Evolutionary conservation across 2,113 vertebrate genomes (phyloP).

Genomic region (Notarius lentiginosus): DNA sequence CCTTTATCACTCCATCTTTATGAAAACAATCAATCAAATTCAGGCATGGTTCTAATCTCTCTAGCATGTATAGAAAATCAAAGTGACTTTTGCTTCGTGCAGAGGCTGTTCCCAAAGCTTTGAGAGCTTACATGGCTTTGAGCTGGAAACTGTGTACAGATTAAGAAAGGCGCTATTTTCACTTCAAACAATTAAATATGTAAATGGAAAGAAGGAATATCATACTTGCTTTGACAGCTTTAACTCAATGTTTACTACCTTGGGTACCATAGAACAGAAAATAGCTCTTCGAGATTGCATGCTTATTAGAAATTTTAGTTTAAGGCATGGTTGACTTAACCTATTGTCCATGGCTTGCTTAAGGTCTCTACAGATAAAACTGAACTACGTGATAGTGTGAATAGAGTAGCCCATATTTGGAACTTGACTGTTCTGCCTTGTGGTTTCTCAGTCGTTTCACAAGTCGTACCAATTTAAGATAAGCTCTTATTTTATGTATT

Average conservation of each 20-base stretch:
- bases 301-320: constrained; percentile 55
- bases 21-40: constrained; percentile 15
- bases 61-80: constrained; percentile 53
- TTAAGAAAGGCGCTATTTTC: neutral
- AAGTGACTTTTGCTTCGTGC: constrained; percentile 36
- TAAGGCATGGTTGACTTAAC: constrained; percentile 41
- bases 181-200: constrained; percentile 7
- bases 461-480: neutral
- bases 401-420: constrained; percentile 44
- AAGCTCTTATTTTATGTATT: constrained; percentile 5
- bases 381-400: constrained; percentile 46
- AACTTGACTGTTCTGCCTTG: neutral
- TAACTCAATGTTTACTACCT: constrained; percentile 51
- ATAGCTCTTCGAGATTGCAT: constrained; percentile 61
- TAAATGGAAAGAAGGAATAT: neutral
- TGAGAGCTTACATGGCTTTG: constrained; percentile 24
- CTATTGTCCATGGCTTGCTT: constrained; percentile 52
- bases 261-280: constrained; percentile 23
- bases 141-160: neutral
- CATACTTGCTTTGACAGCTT: constrained; percentile 42
- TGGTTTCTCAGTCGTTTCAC: constrained; percentile 31
- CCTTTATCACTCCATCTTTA: constrained; percentile 18
- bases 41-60: constrained; percentile 48
- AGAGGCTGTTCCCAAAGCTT: constrained; percentile 18
- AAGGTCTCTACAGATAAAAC: constrained; percentile 48